These are phyloP conservation scores for Agelastica alni DNA, from an alignment of 2,888 invertebrate species.

Conservation along the genomic window DNA sequence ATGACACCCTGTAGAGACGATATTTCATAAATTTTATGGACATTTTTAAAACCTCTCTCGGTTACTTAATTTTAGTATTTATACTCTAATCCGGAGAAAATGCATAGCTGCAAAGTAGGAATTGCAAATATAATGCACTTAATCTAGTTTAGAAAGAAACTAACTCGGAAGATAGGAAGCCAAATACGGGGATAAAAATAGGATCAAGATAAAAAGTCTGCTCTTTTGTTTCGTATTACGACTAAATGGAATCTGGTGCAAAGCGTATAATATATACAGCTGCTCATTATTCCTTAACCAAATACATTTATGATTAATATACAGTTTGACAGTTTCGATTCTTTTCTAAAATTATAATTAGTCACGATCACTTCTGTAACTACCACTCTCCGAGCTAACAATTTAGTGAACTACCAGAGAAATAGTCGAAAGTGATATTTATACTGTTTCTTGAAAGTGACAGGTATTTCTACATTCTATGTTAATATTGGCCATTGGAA, in stretches of 20 bases:
- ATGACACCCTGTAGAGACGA: no score
- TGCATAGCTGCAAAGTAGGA: constrained; percentile 31
- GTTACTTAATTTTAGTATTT: constrained; percentile 33
- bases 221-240: constrained; percentile 14
- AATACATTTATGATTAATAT: no score
- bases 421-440: no score
- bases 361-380: no score
- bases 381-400: no score
- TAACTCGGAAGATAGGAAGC: constrained; percentile 24
- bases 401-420: no score
- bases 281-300: not conserved
- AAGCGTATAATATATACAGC: constrained; percentile 5
- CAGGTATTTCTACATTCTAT: no score
- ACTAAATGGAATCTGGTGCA: constrained; percentile 5
- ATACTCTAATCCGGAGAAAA: constrained; percentile 30
- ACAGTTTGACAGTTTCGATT: no score
- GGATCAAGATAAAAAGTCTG: constrained; percentile 18
- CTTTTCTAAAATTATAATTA: no score
- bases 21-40: constrained; percentile 19
- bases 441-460: no score
- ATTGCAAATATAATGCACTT: constrained; percentile 32
- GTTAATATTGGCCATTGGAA: no score
- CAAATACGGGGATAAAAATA: constrained; percentile 22
- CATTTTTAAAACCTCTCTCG: constrained; percentile 23
- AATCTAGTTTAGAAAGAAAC: constrained; percentile 32